Evolutionary conservation across 2,888 invertebrate species (phyloP), one percentile per base, ranked within the genome.

Genomic region (Hyalella azteca): DNA sequence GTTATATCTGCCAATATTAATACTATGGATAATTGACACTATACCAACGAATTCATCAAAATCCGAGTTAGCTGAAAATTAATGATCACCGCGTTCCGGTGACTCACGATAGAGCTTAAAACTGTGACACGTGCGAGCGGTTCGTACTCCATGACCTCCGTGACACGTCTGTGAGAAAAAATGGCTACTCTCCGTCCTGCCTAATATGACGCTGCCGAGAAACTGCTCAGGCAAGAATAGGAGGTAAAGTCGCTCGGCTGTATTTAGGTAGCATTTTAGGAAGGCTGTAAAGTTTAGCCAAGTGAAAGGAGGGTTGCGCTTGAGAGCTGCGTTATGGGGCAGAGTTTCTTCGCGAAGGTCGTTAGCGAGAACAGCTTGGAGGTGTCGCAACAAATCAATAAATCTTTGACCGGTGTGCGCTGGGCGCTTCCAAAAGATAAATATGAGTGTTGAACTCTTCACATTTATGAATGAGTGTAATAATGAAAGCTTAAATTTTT

Each of bases 191-290:
- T 9, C 32, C 59, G 11, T 26, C 66, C 36, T 66, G 19, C 36
- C 54, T 29, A 29, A 22, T 54, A 66, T 19, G 66, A 36, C 66
- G 15, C 66, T 36, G 32, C 66, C 19, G 5, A 66, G 66, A 36
- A 66, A 66, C 36, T 66, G 66, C 29, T 66, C 66, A 66, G 36
- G 66, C 66, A 66, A 29, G 36, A n/a, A 66, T n/a, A 36, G 66
- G n/a, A 36, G 19, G 36, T 66, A 66, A 66, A 66, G 66, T n/a
- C 66, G 22, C 36, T 36, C 36, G 39, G 29, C 36, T 66, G 66
- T 36, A 39, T 66, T 66, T 29, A n/a, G 36, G 36, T 66, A 29
- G 19, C 66, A 29, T 29, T 66, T 66, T 66, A 7, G 66, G 36
- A 39, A 66, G 66, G 36, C 29, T 36, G 66, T 29, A 29, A 66